phyloP scores from a whole-genome alignment of 2,113 vertebrate species.

The Rafetus swinhoei region DNA sequence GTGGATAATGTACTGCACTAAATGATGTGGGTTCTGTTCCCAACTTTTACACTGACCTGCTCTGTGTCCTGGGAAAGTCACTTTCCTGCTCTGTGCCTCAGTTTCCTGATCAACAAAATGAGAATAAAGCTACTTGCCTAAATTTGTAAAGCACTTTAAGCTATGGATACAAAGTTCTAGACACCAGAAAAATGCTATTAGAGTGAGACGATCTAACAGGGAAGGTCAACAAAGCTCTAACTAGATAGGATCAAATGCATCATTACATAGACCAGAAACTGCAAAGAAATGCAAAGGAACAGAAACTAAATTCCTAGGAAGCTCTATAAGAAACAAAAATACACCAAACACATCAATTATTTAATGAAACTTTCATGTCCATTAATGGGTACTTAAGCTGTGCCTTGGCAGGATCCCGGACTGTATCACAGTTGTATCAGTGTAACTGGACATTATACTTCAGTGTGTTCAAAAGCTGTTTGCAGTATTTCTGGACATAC shows the following conservation, averaged over 20 bases:
- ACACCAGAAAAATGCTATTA: background rate
- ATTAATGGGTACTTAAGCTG: conserved; percentile 56
- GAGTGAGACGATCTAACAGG: background rate
- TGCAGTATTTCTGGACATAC: background rate
- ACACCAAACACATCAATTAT: conserved; percentile 67
- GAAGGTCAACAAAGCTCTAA: background rate
- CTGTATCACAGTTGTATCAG: background rate
- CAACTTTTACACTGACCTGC: background rate
- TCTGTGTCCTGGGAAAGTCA: conserved; percentile 1
- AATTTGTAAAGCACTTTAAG: background rate
- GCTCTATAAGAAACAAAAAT: conserved; percentile 54
- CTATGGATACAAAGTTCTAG: background rate
- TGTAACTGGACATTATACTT: background rate
- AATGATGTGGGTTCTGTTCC: background rate
- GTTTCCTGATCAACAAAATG: background rate
- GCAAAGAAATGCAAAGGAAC: conserved; percentile 43
- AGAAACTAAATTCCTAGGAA: conserved; percentile 65
- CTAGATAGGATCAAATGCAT: conserved; percentile 33
- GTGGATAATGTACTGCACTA: background rate
- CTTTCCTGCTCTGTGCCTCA: background rate
- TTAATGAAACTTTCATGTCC: conserved; percentile 59
- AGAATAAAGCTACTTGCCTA: background rate
- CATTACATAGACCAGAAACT: conserved; percentile 54
- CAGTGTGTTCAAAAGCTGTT: background rate
- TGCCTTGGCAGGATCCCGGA: conserved; percentile 23